Conservation (phyloP, 2,797 vertebrate genomes). For the Rhinatrema bivittatum region DNA sequence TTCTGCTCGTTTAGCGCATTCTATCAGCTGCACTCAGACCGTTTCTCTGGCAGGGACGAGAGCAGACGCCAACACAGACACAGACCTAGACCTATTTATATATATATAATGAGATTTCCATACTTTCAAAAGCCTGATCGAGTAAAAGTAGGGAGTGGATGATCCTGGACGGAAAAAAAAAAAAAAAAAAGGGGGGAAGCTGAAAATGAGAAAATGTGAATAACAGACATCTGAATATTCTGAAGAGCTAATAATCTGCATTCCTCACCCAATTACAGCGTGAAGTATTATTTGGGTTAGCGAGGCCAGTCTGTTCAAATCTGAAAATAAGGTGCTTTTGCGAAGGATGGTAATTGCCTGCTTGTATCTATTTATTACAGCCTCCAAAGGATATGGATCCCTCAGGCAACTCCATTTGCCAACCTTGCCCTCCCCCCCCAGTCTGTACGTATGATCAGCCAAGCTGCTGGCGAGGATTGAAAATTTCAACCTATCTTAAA, state of each 20-base stretch:
- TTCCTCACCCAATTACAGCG: neutral
- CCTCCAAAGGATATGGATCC: no score
- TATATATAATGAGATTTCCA: neutral
- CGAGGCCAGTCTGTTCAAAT: no score
- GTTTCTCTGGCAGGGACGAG: neutral
- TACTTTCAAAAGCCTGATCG: neutral
- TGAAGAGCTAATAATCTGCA: neutral
- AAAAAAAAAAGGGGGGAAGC: neutral
- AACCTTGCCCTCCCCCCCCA: no score
- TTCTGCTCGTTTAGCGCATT: rapidly evolving
- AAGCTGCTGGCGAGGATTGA: no score
- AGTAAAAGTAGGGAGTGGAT: slow-evolving; percentile 1
- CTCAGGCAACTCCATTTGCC: no score
- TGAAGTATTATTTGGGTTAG: no score
- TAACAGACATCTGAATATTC: neutral
- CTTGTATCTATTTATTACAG: no score
- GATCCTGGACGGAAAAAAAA: neutral
- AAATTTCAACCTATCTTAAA: no score
- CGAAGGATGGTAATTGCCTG: no score
- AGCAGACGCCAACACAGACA: neutral
- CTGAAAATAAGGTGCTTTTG: no score
- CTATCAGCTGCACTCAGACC: neutral
- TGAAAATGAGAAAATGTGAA: neutral
- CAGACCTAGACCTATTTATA: slow-evolving; percentile 1
- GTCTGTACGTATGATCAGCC: no score